Base-by-base conservation (phyloP, 2,888 invertebrate genomes). In the Coleophora deauratella region DNA sequence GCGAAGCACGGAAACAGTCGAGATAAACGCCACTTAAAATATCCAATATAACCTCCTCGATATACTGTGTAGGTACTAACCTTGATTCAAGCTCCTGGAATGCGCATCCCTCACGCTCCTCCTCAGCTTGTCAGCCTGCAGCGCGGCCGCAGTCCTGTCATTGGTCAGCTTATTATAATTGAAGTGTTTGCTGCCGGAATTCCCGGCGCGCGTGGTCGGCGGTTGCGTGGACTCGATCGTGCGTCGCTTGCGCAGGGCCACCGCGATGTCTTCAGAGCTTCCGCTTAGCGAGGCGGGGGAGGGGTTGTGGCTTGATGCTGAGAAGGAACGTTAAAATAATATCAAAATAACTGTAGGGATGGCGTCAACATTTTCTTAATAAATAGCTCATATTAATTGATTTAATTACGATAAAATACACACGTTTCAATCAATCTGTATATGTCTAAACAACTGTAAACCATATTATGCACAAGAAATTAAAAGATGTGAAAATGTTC, bases 101-200 rank as follows among this genome's bases (percentile, higher is more conserved):
- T 72, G 63, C 0, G 69, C 66, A 6, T 79, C 73, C 37, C 82
- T 70, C 54, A 43, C 43, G 11, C 54, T 42, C 44, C 68, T 42
- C 34, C 59, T 52, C 36, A 33, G 51, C 51, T 38, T 57, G 46
- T 39, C 49, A 43, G 43, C 39, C 34, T 30, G n/a, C 41, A 45
- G 35, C 39, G 35, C 2, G 56, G 38, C 45, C 10, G 66, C 54
- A 0, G 60, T 66, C 13, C 80, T 66, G 51, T 96, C 95, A 63
- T 96, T 95, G 42, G 90, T 88, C 15, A 97, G 84, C 64, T 95
- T 95, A 54, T 91, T 91, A 64, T 97, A 96, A 59, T 91, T 90
- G 62, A 94, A 95, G 63, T 95, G 94, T 56, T 93, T 91, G 64
- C 72, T 82, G 45, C 76, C 76, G 0, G 66, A 59, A 59, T 75